These are phyloP conservation scores for Augochlorella aurata DNA, from an alignment of 2,888 invertebrate species.

Conservation along the genomic window DNA sequence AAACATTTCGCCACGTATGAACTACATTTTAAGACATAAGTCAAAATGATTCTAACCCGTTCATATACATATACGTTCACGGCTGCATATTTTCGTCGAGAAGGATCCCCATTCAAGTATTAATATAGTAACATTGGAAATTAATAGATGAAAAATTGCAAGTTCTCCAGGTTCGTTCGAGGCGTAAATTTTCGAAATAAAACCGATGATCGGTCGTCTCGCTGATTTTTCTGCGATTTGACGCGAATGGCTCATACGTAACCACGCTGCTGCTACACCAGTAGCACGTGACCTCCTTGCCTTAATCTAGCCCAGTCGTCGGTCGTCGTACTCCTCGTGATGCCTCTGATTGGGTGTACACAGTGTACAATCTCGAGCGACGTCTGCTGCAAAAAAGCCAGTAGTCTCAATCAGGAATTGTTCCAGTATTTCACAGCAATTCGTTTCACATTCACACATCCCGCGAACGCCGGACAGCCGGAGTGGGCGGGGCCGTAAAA, in stretches of 20 bases:
- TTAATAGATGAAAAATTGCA: neutral
- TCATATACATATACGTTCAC: too few relatives aligned
- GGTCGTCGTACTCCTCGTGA: slow-evolving; percentile 60
- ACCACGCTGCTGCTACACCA: slow-evolving; percentile 48
- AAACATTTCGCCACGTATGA: too few relatives aligned
- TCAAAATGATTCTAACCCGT: too few relatives aligned
- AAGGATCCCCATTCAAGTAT: too few relatives aligned
- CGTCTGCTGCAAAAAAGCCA: slow-evolving; percentile 20
- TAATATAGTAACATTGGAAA: too few relatives aligned
- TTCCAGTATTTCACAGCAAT: slow-evolving; percentile 40
- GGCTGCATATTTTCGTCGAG: too few relatives aligned
- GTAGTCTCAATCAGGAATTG: slow-evolving; percentile 41
- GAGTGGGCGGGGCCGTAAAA: slow-evolving; percentile 8
- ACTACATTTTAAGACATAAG: too few relatives aligned
- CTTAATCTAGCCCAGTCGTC: slow-evolving; percentile 75
- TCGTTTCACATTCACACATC: slow-evolving; percentile 47
- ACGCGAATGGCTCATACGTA: slow-evolving; percentile 41
- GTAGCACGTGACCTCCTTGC: slow-evolving; percentile 77
- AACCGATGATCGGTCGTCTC: neutral
- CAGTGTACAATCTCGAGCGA: slow-evolving; percentile 18
- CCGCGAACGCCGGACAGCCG: slow-evolving; percentile 7
- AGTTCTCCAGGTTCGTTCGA: neutral
- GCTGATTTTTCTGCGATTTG: slow-evolving; percentile 22
- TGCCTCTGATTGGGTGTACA: slow-evolving; percentile 40
- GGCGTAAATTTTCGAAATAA: neutral